phyloP scores from a whole-genome alignment of 2,797 vertebrate species.

The Myripristis murdjan region DNA sequence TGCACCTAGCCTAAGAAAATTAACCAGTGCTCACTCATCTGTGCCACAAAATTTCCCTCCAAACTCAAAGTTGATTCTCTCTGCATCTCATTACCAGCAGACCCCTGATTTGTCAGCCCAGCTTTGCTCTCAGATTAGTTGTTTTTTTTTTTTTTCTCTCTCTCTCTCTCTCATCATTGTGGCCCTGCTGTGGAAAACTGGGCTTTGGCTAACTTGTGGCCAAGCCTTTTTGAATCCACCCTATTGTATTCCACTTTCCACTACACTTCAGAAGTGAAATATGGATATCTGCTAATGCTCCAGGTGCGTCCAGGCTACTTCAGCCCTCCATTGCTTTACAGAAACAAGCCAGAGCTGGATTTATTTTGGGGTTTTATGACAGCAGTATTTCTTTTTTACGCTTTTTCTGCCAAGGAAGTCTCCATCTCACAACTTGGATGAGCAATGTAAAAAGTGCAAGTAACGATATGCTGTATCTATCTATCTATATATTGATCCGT shows the following conservation, averaged over 20 bases:
- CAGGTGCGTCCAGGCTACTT: conserved; percentile 63
- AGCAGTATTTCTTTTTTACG: neutral
- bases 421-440: neutral
- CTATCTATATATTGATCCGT: conserved; percentile 3
- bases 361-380: conserved; percentile 10
- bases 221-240: conserved; percentile 59
- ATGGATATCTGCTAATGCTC: conserved; percentile 53
- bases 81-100: conserved; percentile 1
- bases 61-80: neutral
- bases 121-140: conserved; percentile 7
- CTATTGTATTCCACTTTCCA: conserved; percentile 49
- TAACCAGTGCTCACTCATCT: neutral
- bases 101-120: conserved; percentile 5
- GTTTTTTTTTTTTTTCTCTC: neutral
- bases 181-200: conserved; percentile 29
- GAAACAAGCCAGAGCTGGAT: neutral
- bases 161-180: conserved; percentile 9
- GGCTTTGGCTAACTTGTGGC: conserved; percentile 65
- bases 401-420: neutral
- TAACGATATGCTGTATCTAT: neutral
- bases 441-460: neutral
- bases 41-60: neutral
- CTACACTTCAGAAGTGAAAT: conserved; percentile 59
- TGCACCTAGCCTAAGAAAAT: neutral
- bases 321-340: neutral